Percentiles rank a stretch among this genome's conserved stretches.
phyloP scores from a whole-genome alignment of 1,140 invertebrate genomes.

The Phymastichus coffea region DNA sequence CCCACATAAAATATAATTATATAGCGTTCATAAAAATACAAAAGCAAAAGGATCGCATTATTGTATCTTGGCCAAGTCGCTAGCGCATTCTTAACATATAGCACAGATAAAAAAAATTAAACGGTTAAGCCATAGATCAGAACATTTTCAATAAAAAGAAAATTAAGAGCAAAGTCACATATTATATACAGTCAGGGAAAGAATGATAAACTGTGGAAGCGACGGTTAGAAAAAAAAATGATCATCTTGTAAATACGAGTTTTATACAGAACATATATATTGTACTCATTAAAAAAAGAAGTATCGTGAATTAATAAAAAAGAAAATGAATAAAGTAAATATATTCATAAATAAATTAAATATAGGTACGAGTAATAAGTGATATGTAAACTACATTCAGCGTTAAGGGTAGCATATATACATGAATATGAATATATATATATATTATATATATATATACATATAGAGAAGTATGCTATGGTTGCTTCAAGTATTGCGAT shows the following conservation, averaged over 20 bases:
- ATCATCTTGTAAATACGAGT: conserved; percentile 56
- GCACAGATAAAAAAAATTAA: not conserved
- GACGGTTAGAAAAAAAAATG: conserved; percentile 32
- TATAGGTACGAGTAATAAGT: conserved; percentile 33
- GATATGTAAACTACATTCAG: conserved; percentile 27
- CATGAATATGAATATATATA: conserved; percentile 28
- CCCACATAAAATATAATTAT: conserved; percentile 24
- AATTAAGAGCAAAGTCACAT: not conserved
- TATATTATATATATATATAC: not conserved
- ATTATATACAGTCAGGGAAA: conserved; percentile 7
- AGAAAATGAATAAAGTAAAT: conserved; percentile 33
- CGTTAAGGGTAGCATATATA: conserved; percentile 12
- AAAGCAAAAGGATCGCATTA: conserved; percentile 12
- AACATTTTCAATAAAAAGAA: not conserved
- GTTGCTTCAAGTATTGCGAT: too few relatives aligned
- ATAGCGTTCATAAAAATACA: conserved; percentile 26
- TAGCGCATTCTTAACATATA: conserved; percentile 21
- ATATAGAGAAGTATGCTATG: too few relatives aligned
- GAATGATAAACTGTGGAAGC: not conserved
- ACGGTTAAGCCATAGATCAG: conserved; percentile 4
- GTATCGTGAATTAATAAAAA: conserved; percentile 43
- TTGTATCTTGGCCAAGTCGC: conserved; percentile 16
- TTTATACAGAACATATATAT: conserved; percentile 56
- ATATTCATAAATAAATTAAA: conserved; percentile 39
- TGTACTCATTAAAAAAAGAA: conserved; percentile 49